Evolutionary conservation across 1,140 invertebrate species (phyloP), one percentile per base, ranked within the genome.

Genomic region (Orius laevigatus): DNA sequence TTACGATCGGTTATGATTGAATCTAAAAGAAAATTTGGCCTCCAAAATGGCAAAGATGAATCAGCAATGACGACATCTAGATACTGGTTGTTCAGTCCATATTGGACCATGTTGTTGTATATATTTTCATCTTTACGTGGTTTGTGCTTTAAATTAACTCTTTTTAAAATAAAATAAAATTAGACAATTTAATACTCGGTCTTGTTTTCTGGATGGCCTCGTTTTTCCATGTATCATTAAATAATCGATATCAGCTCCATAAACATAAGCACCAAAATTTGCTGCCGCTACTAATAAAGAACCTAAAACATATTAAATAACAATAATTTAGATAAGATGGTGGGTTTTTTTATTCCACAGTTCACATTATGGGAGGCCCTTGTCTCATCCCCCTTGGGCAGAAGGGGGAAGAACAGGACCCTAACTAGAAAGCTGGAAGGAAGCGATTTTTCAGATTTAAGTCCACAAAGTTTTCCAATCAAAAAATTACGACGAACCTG

Each of bases 1-100:
- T 78, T 73, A 95, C 91, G 92, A 69, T 96, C 92, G 39, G 91
- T 93, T 42, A 97, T 81, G 52, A 93, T 89, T 40, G 85, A 76
- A 67, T 95, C 87, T 56, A 93, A 78, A 54, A 66, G 62, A 12
- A 86, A 61, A 12, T 70, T 59, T 2, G 72, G 57, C 52, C 72
- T 73, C 87, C 88, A 94, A 52, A 89, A 62, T 1, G 79, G 76
- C 54, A 76, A 66, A 0, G 91, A 86, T 59, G 90, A 84, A 69
- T 97, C 92, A 47, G 85, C 84, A 4, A 95, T 81, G 1, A 94
- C 57, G 1, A 90, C 81, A 66, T 96, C 91, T 16, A 96, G 55
- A 64, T 92, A 94, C 47, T 70, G 69, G 25, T 75, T 67, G 51
- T 71, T 70, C 38, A 79, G 71, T 15, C 77, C 76, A 66, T 97